phyloP scores from a whole-genome alignment of 53 echinoderm and acorn worm genomes.

The Henricia sp. region DNA sequence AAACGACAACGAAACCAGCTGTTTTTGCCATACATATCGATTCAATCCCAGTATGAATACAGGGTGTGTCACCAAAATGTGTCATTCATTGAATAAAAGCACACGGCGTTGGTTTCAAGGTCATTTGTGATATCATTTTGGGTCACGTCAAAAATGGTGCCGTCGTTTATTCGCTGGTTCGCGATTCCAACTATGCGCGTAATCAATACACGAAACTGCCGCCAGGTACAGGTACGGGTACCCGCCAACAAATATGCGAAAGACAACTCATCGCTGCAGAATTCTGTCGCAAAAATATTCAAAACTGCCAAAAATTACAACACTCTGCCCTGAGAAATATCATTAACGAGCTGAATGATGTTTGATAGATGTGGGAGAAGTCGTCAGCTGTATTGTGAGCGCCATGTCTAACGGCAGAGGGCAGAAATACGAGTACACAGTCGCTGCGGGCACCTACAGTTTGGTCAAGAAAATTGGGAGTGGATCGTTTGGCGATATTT shows the following conservation, averaged over 20 bases:
- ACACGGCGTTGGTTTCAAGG: neutral
- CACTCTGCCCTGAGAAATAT: neutral
- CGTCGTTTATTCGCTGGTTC: neutral
- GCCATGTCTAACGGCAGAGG: constrained; percentile 42
- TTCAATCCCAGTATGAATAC: neutral
- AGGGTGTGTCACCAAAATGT: neutral
- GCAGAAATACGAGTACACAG: constrained; percentile 30
- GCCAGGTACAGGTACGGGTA: too few relatives aligned
- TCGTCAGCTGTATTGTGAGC: neutral
- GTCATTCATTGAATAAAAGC: neutral
- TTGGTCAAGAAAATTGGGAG: constrained; percentile 93
- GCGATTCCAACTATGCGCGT: neutral
- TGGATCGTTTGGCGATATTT: constrained; percentile 96
- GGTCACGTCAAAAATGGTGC: neutral
- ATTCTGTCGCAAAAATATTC: neutral
- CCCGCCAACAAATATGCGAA: constrained; percentile 2
- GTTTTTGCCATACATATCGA: too few relatives aligned
- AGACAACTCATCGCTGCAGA: neutral
- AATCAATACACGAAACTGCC: too few relatives aligned
- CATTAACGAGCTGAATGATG: constrained; percentile 26
- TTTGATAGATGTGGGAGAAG: neutral
- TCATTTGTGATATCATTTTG: too few relatives aligned
- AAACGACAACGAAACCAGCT: too few relatives aligned
- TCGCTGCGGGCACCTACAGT: constrained; percentile 66
- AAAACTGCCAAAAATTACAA: neutral